Evolutionary conservation across 2,113 vertebrate species (phyloP), one percentile per base, ranked within the genome.

Genomic region (Ariopsis seemanni): DNA sequence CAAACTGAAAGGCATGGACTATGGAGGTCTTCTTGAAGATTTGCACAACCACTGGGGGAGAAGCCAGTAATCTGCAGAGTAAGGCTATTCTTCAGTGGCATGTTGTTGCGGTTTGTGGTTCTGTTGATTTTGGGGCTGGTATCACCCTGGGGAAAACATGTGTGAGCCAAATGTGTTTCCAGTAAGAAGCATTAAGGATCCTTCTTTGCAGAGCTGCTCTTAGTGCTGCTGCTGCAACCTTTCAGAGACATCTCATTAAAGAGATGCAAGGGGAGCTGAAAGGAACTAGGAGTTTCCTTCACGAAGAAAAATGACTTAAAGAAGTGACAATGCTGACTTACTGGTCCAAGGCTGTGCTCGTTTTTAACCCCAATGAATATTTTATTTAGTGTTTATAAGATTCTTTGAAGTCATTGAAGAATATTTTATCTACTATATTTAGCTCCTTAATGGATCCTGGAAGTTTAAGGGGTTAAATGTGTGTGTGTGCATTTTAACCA

Each of bases 151-250:
- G 89, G 79, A 75, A 74, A 87, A 91, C 91, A 91, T 86, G 87
- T 91, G 91, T 50, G 79, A 87, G 89, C 91, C 88, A 90, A 90
- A 90, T 90, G 91, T 90, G 87, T 55, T 78, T 82, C 62, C 57
- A 83, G 69, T 71, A 78, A 87, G 88, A 79, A 69, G 67, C 57
- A 58, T 55, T 63, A 18, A 30, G 58, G 87, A 82, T 50, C 53
- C 69, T 86, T 81, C 85, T 58, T 78, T 62, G 60, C 82, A 53
- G 63, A 58, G 60, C 74, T 57, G 67, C 63, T 65, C 18, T 50
- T 34, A 65, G 42, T 42, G 42, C 14, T 53, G 62, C 48, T 57
- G 62, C 58, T 78, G 80, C 86, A 71, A 34, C 12, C 8, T 81
- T 86, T 78, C 30, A 83, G 63, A 53, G 60, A 82, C 85, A 69